Percentiles rank a stretch among this genome's conserved stretches.
Evolutionary conservation across 2,113 vertebrate species (phyloP).

Genomic region (Ammodramus savannarum): DNA sequence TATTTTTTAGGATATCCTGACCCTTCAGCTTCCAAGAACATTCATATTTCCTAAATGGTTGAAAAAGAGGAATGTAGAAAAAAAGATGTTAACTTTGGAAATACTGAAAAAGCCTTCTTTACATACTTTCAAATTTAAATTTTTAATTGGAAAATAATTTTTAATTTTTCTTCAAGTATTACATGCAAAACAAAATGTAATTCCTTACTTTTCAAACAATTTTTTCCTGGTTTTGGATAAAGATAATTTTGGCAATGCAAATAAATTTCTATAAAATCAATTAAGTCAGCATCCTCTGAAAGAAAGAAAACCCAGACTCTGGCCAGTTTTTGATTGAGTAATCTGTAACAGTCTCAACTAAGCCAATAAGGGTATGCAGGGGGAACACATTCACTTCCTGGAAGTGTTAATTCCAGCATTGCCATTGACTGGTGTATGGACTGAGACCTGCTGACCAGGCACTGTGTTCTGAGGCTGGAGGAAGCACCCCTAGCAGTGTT

Average conservation of each 20-base stretch:
- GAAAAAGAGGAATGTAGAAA: background rate
- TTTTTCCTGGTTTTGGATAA: background rate
- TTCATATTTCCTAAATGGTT: background rate
- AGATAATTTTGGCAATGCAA: background rate
- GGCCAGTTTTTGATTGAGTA: background rate
- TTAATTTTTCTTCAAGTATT: background rate
- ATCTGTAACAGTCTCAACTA: background rate
- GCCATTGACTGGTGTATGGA: background rate
- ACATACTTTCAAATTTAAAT: background rate
- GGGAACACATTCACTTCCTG: background rate
- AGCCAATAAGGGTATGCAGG: background rate
- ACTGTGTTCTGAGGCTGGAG: background rate
- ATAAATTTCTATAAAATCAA: background rate
- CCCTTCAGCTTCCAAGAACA: background rate
- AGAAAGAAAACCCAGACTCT: background rate
- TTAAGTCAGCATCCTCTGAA: background rate
- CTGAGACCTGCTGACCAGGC: background rate
- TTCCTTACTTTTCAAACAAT: background rate
- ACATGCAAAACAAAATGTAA: background rate
- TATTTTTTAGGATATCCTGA: background rate
- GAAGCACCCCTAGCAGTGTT: background rate
- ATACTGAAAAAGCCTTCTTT: background rate
- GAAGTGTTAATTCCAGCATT: background rate
- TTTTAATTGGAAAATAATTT: background rate
- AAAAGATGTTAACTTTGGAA: background rate